Percentiles rank a stretch among this genome's conserved stretches.
These are phyloP conservation scores for Sinocyclocheilus anshuiensis DNA, from an alignment of 2,113 vertebrate species.

Conservation along the genomic window DNA sequence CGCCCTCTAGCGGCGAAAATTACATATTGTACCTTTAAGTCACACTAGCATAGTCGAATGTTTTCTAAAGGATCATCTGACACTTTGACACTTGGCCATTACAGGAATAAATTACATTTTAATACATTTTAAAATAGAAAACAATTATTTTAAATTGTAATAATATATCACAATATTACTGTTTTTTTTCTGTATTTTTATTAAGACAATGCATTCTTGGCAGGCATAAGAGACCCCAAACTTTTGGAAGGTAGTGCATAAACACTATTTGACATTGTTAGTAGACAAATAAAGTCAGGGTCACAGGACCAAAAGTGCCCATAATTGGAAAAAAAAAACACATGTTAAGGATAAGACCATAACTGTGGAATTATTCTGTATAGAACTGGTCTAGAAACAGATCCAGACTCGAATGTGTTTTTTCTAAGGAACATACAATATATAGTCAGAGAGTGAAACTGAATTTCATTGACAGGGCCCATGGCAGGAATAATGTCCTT, in stretches of 20 bases:
- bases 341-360: neutral
- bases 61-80: too few relatives aligned
- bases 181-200: neutral
- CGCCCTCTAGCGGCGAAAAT: too few relatives aligned
- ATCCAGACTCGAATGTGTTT: neutral
- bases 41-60: neutral
- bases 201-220: neutral
- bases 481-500: constrained; percentile 2
- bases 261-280: neutral
- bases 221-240: neutral
- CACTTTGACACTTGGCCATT: neutral
- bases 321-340: neutral
- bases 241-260: neutral
- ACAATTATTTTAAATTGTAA: too few relatives aligned
- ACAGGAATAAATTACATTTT: neutral
- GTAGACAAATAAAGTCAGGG: neutral
- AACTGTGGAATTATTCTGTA: neutral
- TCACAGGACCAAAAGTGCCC: neutral
- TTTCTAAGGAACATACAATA: neutral
- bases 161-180: neutral
- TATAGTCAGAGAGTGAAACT: neutral
- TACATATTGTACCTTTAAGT: neutral
- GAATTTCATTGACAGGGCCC: neutral
- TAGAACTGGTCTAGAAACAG: neutral
- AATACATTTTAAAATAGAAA: too few relatives aligned